Evolutionary conservation across 2,888 invertebrate species (phyloP).

Genomic region (Ceraclea dissimilis): DNA sequence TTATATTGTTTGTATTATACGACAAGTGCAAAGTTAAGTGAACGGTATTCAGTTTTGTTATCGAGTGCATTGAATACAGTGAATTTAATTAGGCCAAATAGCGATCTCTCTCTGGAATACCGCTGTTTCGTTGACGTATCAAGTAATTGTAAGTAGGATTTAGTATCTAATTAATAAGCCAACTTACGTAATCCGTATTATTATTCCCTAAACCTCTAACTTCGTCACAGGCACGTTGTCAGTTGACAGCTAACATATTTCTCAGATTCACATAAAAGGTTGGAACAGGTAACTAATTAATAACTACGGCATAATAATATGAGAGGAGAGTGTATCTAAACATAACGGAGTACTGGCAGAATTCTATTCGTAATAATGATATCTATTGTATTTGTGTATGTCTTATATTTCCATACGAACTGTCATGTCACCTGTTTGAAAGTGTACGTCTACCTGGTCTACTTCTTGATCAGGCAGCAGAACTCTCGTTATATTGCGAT

Average conservation of each 20-base stretch:
- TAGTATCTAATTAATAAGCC: conserved; percentile 10
- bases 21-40: conserved; percentile 8
- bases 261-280: neutral
- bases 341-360: neutral
- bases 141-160: conserved; percentile 43
- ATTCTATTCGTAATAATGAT: neutral
- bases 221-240: too few species aligned
- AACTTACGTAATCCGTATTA: too few species aligned
- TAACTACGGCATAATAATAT: neutral
- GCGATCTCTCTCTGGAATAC: conserved; percentile 55
- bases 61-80: conserved; percentile 24
- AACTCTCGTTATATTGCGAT: too few species aligned
- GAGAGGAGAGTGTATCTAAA: too few species aligned
- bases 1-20: conserved; percentile 8
- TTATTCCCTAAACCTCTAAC: too few species aligned
- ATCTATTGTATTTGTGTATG: neutral
- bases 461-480: too few species aligned
- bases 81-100: conserved; percentile 50
- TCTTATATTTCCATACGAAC: neutral
- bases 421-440: conserved; percentile 22
- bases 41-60: conserved; percentile 18
- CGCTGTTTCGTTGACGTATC: conserved; percentile 54
- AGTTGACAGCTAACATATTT: neutral
- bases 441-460: conserved; percentile 19
- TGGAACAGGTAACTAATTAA: neutral